phyloP scores from a whole-genome alignment of 2,888 invertebrate species.

The Augochlorella aurata region DNA sequence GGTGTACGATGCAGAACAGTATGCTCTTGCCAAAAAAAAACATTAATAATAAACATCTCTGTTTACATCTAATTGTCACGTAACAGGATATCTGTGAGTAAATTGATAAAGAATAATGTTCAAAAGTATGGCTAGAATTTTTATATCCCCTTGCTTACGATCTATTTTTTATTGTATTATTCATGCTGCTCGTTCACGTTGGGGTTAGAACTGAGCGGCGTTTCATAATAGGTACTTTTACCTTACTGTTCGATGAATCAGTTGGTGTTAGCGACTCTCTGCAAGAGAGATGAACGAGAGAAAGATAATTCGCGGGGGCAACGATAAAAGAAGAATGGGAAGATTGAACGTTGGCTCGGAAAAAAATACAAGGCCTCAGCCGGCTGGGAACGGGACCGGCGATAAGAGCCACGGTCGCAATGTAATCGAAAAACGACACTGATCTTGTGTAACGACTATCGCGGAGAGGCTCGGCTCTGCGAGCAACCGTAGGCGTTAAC shows the following conservation, averaged over 20 bases:
- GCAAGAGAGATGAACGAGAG: neutral
- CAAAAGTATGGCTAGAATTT: too few species aligned
- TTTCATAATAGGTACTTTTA: too few species aligned
- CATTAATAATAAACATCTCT: too few species aligned
- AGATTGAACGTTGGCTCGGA: neutral
- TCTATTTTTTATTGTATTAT: too few species aligned
- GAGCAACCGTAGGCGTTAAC: slow-evolving; percentile 54
- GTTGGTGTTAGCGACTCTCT: neutral
- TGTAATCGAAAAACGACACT: slow-evolving; percentile 46
- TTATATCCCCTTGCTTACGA: too few species aligned
- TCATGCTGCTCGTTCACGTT: too few species aligned
- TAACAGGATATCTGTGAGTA: too few species aligned
- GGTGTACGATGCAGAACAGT: too few species aligned
- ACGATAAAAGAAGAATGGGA: neutral
- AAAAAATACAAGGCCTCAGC: neutral
- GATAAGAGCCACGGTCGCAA: slow-evolving; percentile 27
- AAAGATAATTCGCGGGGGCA: neutral
- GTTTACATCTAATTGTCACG: too few species aligned
- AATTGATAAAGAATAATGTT: too few species aligned
- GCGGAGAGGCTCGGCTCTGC: slow-evolving; percentile 39
- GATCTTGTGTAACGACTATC: slow-evolving; percentile 65
- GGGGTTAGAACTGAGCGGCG: too few species aligned
- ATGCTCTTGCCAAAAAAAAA: too few species aligned
- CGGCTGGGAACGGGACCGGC: neutral
- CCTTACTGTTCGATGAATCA: neutral